Conservation (phyloP, 2,113 vertebrate genomes). For the Perca schrenkii region DNA sequence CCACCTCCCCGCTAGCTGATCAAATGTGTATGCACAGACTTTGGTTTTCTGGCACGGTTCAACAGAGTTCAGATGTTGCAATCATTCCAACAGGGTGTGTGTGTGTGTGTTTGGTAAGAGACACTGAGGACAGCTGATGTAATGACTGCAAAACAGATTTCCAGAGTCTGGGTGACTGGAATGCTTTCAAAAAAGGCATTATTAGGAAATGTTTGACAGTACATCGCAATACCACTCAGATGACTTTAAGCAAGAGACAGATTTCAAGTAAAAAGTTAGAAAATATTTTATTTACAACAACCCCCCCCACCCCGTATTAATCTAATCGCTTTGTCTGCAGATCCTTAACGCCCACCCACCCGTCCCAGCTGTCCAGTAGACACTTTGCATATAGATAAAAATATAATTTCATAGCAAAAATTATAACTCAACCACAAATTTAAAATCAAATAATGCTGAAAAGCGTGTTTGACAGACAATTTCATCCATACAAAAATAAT, state of each 20-base stretch:
- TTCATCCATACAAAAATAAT: constrained; percentile 54
- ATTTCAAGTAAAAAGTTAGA: constrained; percentile 72
- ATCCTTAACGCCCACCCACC: not conserved
- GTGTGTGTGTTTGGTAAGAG: constrained; percentile 73
- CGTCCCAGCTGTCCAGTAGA: not conserved
- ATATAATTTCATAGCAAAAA: constrained; percentile 56
- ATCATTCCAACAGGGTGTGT: constrained; percentile 67
- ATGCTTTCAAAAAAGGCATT: constrained; percentile 28
- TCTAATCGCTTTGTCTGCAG: constrained; percentile 31
- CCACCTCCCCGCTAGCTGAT: constrained; percentile 25
- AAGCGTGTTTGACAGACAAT: constrained; percentile 25
- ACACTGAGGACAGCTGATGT: constrained; percentile 75
- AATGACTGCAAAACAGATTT: constrained; percentile 74
- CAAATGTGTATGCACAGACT: constrained; percentile 52
- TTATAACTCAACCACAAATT: constrained; percentile 44
- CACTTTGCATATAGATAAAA: constrained; percentile 49
- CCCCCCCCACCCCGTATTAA: constrained; percentile 16
- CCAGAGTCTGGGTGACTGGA: constrained; percentile 46
- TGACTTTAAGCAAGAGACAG: constrained; percentile 27
- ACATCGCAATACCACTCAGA: too few species aligned
- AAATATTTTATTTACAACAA: constrained; percentile 86
- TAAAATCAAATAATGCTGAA: constrained; percentile 52
- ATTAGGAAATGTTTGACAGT: constrained; percentile 5
- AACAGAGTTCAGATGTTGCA: constrained; percentile 70
- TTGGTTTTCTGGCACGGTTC: constrained; percentile 47